Base-by-base conservation (phyloP, 2,888 invertebrate species). In the Schizaphis graminum region DNA sequence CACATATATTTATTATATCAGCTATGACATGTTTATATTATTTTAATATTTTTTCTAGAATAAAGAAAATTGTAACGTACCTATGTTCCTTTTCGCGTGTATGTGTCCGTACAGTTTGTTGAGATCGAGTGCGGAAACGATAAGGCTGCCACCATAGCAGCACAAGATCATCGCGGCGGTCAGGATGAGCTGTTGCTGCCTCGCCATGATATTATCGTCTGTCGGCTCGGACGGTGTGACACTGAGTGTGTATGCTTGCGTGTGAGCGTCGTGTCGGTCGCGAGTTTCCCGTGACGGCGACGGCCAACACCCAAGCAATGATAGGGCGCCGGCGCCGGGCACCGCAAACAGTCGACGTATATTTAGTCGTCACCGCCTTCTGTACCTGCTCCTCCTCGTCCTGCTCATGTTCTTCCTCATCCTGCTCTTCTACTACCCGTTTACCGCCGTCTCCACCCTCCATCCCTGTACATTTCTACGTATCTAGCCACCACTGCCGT, bases 81-180 rank as follows among this genome's bases (percentile, higher is more conserved):
- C 94, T 86, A 53, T 97, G 95, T 97, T 97, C 95, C 97, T 96
- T 96, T 98, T 98, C 95, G 97, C 96, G 95, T 97, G 97, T 95
- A 97, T 96, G 96, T 98, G 98, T 41, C 98, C 98, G 95, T 98
- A 98, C 94, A 98, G 97, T 95, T 97, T 97, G 96, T 97, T 98
- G 95, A 98, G 97, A 96, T 98, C 98, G 95, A 98, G 97, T 95
- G 98, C 97, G 96, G 97, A 96, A 24, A 89, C 92, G 95, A 97
- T 97, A 94, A 97, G 97, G 95, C 97, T 96, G 95, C 97, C 96
- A 95, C 97, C 97, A 96, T 97, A 97, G 95, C 95, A 95, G 95
- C 95, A 95, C 95, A 96, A 96, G 95, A 96, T 96, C 95, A 96
- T 95, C 95, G 96, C 95, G 95, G 96, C 95, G 95, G 95, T 95